A percentile compares a stretch with the other conserved stretches of the same genome.
Evolutionary conservation across 2,113 vertebrate genomes (phyloP).

Genomic region (Ptyas mucosa): DNA sequence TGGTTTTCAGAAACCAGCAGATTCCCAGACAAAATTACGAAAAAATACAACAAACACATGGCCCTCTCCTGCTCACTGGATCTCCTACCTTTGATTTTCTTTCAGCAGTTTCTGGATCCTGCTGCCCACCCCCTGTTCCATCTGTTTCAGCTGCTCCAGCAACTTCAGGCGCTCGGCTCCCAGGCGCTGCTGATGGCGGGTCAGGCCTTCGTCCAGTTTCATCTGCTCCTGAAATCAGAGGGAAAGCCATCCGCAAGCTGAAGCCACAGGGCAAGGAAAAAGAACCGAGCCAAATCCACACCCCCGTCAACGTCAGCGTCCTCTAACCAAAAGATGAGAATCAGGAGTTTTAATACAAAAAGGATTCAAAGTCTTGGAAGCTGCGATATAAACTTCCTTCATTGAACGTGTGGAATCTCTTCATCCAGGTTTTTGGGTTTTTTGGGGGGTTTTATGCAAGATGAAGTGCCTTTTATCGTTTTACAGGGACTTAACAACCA

Average conservation of each 20-base stretch:
- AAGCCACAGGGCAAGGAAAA: background rate
- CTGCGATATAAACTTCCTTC: no score
- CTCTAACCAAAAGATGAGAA: background rate
- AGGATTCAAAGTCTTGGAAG: no score
- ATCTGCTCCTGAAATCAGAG: constrained; percentile 77
- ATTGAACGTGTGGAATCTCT: no score
- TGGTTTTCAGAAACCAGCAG: background rate
- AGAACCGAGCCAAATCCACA: background rate
- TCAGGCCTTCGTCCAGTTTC: constrained; percentile 79
- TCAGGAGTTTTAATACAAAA: no score
- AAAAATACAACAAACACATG: no score
- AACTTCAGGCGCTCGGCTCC: constrained; percentile 79
- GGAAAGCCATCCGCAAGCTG: background rate
- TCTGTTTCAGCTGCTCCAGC: constrained; percentile 77
- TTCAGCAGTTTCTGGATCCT: constrained; percentile 83
- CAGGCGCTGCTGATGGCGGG: constrained; percentile 75
- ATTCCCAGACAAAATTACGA: background rate
- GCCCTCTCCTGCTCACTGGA: background rate
- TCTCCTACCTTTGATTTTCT: constrained; percentile 80
- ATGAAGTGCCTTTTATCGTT: no score
- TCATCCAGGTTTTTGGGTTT: no score
- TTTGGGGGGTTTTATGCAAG: no score
- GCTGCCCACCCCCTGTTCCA: constrained; percentile 71
- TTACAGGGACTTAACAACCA: no score
- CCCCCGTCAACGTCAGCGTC: background rate